Conservation (phyloP, 2,113 vertebrate species). For the Pachypanchax playfairii region DNA sequence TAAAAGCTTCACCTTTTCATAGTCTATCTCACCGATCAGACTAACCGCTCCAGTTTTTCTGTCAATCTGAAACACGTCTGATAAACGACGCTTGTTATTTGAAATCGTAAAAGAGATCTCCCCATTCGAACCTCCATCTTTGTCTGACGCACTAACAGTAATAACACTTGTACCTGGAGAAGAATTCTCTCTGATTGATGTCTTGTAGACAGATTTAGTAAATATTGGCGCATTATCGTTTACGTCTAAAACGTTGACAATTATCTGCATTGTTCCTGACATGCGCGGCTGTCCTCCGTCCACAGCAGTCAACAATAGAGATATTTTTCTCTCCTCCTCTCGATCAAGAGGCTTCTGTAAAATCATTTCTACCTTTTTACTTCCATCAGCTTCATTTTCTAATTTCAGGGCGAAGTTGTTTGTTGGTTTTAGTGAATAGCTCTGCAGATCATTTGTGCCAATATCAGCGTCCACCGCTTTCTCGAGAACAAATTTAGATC, state of each 20-base stretch:
- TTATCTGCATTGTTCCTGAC: slow-evolving; percentile 50
- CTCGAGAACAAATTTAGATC: slow-evolving; percentile 53
- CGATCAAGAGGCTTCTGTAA: slow-evolving; percentile 56
- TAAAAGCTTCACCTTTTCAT: slow-evolving; percentile 73
- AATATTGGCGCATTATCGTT: slow-evolving; percentile 76
- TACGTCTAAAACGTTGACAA: slow-evolving; percentile 48
- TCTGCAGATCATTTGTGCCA: slow-evolving; percentile 60
- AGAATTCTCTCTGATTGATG: slow-evolving; percentile 71
- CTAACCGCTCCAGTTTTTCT: slow-evolving; percentile 69
- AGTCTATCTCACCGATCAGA: slow-evolving; percentile 75
- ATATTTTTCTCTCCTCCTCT: slow-evolving; percentile 31
- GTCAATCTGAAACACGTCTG: slow-evolving; percentile 74
- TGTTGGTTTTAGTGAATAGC: slow-evolving; percentile 72
- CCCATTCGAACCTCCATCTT: slow-evolving; percentile 79
- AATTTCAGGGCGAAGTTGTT: slow-evolving; percentile 71
- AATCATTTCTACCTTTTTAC: slow-evolving; percentile 59
- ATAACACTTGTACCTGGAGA: slow-evolving; percentile 48
- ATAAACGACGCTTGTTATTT: slow-evolving; percentile 35
- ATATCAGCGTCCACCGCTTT: slow-evolving; percentile 37
- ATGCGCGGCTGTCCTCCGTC: slow-evolving; percentile 59
- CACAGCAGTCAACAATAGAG: slow-evolving; percentile 56
- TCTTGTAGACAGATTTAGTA: slow-evolving; percentile 64
- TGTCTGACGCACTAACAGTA: slow-evolving; percentile 78
- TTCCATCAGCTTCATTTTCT: slow-evolving; percentile 40
- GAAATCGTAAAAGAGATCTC: slow-evolving; percentile 78